phyloP scores from a whole-genome alignment of 2,888 invertebrate genomes.

The Dione vanillae region DNA sequence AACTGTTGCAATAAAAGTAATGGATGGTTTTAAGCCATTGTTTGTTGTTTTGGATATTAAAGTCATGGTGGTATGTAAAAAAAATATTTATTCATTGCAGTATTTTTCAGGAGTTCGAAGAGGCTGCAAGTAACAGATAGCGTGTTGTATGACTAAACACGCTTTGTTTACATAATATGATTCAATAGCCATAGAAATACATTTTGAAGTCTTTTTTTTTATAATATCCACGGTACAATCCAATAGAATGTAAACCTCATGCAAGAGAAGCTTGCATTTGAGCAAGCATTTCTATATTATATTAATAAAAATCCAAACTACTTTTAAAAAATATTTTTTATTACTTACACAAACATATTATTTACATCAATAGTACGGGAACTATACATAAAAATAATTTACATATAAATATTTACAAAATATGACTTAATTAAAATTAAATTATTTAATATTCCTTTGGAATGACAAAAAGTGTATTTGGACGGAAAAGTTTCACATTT shows the following conservation, averaged over 20 bases:
- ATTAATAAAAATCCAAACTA: neutral
- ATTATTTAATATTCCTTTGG: slow-evolving; percentile 74
- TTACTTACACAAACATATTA: slow-evolving; percentile 21
- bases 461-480: slow-evolving; percentile 73
- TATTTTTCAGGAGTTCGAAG: too few species aligned
- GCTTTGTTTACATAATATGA: too few species aligned
- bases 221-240: too few species aligned
- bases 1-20: slow-evolving; percentile 65
- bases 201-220: too few species aligned
- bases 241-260: too few species aligned
- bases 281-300: too few species aligned
- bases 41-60: neutral
- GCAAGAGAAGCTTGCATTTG: too few species aligned
- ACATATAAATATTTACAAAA: slow-evolving; percentile 44
- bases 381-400: slow-evolving; percentile 28
- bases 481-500: slow-evolving; percentile 66
- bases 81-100: too few species aligned
- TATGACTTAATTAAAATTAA: slow-evolving; percentile 27
- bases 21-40: slow-evolving; percentile 52
- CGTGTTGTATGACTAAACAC: too few species aligned
- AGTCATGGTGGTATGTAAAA: too few species aligned
- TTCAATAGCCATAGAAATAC: too few species aligned
- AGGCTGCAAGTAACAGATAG: too few species aligned
- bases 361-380: slow-evolving; percentile 2
- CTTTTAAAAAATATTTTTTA: slow-evolving; percentile 19